These are phyloP conservation scores for Hypomecis punctinalis DNA, from an alignment of 2,888 invertebrate species.

Conservation along the genomic window DNA sequence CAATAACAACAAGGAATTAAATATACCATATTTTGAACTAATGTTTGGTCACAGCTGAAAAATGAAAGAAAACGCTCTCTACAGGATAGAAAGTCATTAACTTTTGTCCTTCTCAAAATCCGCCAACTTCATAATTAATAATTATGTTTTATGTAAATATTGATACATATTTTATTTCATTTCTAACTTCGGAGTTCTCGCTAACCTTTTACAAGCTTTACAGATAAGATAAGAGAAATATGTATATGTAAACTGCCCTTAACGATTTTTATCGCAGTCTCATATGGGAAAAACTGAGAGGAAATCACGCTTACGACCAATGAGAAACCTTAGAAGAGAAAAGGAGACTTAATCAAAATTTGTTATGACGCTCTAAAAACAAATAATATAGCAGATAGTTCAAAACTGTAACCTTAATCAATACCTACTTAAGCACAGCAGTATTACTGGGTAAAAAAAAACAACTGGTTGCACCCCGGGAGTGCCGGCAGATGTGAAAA, in stretches of 20 bases:
- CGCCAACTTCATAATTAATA: neutral
- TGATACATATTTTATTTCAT: neutral
- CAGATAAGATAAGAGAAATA: constrained; percentile 14
- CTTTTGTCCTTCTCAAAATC: too few relatives aligned
- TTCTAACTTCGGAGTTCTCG: constrained; percentile 17
- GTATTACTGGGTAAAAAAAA: too few relatives aligned
- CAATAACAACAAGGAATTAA: too few relatives aligned
- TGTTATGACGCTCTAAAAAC: too few relatives aligned
- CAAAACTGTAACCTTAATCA: too few relatives aligned
- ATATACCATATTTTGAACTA: too few relatives aligned
- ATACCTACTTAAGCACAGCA: too few relatives aligned
- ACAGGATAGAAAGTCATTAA: neutral
- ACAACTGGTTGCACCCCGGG: too few relatives aligned
- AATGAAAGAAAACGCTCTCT: neutral
- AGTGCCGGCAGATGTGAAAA: too few relatives aligned
- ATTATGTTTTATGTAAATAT: neutral
- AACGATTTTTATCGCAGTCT: constrained; percentile 4
- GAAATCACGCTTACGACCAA: constrained; percentile 2
- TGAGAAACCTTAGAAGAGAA: neutral
- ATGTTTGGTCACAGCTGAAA: too few relatives aligned
- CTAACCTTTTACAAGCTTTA: constrained; percentile 9
- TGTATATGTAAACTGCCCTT: constrained; percentile 10
- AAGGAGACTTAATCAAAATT: too few relatives aligned
- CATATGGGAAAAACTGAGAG: constrained; percentile 12
- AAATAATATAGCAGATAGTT: too few relatives aligned